phyloP scores from a whole-genome alignment of 2,113 vertebrate species.

The Syngnathus floridae region DNA sequence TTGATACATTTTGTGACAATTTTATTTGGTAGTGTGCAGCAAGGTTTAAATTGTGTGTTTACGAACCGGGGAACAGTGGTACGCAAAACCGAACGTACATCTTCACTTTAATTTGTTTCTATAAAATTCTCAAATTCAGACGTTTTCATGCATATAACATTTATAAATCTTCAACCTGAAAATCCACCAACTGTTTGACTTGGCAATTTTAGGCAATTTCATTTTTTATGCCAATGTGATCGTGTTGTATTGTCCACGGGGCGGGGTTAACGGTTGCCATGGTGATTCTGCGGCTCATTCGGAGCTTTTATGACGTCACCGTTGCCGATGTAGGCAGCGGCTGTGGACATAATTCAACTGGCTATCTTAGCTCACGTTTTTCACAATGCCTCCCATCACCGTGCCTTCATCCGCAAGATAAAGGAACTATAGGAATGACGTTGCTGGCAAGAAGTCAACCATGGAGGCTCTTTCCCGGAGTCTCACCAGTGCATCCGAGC shows the following conservation, averaged over 20 bases:
- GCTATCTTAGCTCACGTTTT: constrained; percentile 35
- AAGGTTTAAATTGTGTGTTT: not conserved
- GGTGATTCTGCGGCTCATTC: constrained; percentile 35
- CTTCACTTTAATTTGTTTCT: not conserved
- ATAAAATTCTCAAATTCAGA: not conserved
- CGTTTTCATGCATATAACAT: not conserved
- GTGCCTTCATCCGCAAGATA: not conserved
- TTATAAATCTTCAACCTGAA: not conserved
- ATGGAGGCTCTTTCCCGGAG: constrained; percentile 22
- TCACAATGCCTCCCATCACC: constrained; percentile 26
- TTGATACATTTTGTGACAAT: not conserved
- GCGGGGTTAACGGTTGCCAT: constrained; percentile 11
- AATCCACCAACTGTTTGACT: not conserved
- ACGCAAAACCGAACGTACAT: not conserved
- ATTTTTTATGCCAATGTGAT: not conserved
- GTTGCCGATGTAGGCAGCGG: constrained; percentile 1
- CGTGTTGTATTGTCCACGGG: not conserved
- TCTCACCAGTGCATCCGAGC: constrained; percentile 22
- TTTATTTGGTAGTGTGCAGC: not conserved
- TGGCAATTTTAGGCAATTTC: not conserved
- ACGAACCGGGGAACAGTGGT: not conserved
- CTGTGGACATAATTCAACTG: constrained; percentile 30
- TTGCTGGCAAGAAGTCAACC: not conserved
- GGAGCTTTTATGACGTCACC: constrained; percentile 46
- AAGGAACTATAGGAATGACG: constrained; percentile 19